Conservation (phyloP, 1,140 invertebrate species). For the Megalonaias nervosa region DNA sequence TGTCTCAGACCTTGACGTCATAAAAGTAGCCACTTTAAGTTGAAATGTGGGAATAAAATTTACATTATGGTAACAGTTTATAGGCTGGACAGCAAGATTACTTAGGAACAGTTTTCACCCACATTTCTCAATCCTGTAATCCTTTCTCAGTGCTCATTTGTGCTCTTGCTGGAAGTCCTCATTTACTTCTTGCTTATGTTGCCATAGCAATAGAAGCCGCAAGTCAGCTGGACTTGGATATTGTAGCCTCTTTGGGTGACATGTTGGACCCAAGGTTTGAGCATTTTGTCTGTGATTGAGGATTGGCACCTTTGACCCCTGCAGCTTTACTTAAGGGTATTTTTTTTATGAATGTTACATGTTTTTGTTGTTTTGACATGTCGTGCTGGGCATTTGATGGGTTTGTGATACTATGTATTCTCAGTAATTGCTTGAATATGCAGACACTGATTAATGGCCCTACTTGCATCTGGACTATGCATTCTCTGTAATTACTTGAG, state of each 20-base stretch:
- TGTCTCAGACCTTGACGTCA: constrained; percentile 15
- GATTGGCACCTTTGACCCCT: background rate
- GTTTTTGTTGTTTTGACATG: too few relatives aligned
- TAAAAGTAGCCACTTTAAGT: background rate
- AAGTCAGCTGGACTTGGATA: constrained; percentile 3
- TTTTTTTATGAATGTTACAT: background rate
- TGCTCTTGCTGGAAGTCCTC: too few relatives aligned
- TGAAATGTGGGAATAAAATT: constrained; percentile 26
- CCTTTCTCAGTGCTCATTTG: too few relatives aligned
- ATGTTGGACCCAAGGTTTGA: constrained; percentile 31
- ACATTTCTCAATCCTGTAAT: too few relatives aligned
- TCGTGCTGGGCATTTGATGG: too few relatives aligned
- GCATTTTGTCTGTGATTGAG: background rate
- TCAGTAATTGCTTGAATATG: too few relatives aligned
- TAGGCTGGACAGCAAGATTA: constrained; percentile 2
- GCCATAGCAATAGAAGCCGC: constrained; percentile 24
- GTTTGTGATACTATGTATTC: too few relatives aligned
- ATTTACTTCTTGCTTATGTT: constrained; percentile 11
- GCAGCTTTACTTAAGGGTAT: background rate
- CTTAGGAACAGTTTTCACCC: too few relatives aligned
- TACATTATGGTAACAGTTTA: constrained; percentile 16
- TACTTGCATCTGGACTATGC: too few relatives aligned
- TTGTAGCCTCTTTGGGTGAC: constrained; percentile 22
- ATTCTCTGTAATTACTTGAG: too few relatives aligned
- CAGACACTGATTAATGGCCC: too few relatives aligned